Evolutionary conservation across 2,888 invertebrate genomes (phyloP).

Genomic region (Perdita meconis): DNA sequence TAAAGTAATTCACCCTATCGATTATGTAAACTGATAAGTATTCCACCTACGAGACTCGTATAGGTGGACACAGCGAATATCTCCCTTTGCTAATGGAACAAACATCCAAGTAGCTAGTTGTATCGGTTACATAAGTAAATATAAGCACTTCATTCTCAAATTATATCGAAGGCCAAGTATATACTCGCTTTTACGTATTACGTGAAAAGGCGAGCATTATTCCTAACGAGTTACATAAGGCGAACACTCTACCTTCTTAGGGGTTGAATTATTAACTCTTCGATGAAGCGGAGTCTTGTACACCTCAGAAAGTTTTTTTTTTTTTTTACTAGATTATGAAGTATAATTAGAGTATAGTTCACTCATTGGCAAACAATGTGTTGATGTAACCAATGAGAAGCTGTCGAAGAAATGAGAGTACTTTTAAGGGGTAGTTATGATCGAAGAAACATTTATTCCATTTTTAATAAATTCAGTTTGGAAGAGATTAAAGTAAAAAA

Average conservation of each 20-base stretch:
- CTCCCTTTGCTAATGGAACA: neutral
- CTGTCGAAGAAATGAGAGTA: too few species aligned
- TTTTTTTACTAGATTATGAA: too few species aligned
- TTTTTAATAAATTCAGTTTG: too few species aligned
- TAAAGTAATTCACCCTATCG: neutral
- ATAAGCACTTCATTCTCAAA: neutral
- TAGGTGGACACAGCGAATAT: neutral
- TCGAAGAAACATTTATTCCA: too few species aligned
- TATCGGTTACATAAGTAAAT: neutral
- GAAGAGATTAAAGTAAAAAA: too few species aligned
- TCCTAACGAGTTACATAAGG: neutral
- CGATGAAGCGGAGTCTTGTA: neutral
- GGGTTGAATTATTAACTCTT: neutral
- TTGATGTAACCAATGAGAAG: too few species aligned
- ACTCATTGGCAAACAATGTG: too few species aligned
- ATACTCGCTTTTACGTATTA: neutral
- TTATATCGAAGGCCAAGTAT: neutral
- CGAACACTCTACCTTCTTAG: neutral
- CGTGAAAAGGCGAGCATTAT: neutral
- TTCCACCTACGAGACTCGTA: neutral
- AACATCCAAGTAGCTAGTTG: neutral
- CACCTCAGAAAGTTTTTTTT: too few species aligned
- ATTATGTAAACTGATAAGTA: neutral
- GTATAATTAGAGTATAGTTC: too few species aligned
- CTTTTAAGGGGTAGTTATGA: too few species aligned